These are phyloP conservation scores for Rhaphigaster nebulosa DNA, from an alignment of 2,888 invertebrate species.

Conservation along the genomic window DNA sequence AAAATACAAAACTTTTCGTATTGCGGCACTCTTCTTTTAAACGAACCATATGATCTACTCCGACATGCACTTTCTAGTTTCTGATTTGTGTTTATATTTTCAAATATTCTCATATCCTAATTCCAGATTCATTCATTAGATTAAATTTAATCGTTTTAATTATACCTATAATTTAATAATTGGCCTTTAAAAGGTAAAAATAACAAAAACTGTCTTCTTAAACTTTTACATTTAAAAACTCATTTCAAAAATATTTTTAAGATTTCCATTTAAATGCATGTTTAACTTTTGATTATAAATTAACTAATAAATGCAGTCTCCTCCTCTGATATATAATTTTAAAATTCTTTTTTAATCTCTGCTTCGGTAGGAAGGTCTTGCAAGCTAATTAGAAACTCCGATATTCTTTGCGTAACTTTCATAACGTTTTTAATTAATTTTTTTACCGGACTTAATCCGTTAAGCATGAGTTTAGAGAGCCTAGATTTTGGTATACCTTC, in stretches of 20 bases:
- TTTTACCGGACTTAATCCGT: not conserved
- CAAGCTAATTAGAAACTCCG: not conserved
- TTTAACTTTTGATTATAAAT: not conserved
- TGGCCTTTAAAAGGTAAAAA: too few relatives aligned
- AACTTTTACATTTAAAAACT: not conserved
- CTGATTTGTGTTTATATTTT: too few relatives aligned
- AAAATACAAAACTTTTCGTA: too few relatives aligned
- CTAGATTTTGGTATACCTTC: not conserved
- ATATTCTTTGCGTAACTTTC: not conserved
- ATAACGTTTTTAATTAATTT: not conserved
- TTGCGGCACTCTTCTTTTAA: too few relatives aligned
- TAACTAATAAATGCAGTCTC: not conserved
- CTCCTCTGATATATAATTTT: not conserved
- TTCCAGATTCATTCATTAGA: too few relatives aligned
- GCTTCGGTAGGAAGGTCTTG: not conserved
- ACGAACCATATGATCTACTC: too few relatives aligned
- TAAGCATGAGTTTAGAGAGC: not conserved
- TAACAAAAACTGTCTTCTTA: not conserved
- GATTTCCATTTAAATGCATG: not conserved
- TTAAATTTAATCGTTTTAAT: too few relatives aligned
- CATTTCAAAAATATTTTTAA: not conserved
- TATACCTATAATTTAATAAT: too few relatives aligned
- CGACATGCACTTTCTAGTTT: too few relatives aligned
- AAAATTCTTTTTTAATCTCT: not conserved
- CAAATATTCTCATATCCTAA: too few relatives aligned